Percentiles rank a stretch among this genome's conserved stretches.
These are phyloP conservation scores for Hypomesus transpacificus DNA, from an alignment of 2,113 vertebrate genomes.

Conservation along the genomic window DNA sequence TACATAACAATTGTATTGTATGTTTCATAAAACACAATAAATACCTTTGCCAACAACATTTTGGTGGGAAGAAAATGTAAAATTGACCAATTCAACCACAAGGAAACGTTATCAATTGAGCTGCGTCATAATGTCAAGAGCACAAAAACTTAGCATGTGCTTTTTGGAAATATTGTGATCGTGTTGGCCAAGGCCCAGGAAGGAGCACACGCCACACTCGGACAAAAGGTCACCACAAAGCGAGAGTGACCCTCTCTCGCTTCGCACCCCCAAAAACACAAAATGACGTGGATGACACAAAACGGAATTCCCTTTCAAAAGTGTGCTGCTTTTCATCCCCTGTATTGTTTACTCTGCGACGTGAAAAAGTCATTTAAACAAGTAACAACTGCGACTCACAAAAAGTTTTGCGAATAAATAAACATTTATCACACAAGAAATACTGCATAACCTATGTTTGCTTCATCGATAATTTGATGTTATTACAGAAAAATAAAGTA, in stretches of 20 bases:
- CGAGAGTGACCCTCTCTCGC: constrained; percentile 58
- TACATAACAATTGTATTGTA: too few relatives aligned
- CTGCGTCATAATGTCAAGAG: too few relatives aligned
- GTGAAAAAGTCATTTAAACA: constrained; percentile 46
- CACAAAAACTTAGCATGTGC: background rate
- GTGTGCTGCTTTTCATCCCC: constrained; percentile 56
- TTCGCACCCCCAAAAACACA: constrained; percentile 63
- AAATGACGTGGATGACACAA: constrained; percentile 61
- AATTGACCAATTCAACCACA: too few relatives aligned
- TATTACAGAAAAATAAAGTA: background rate
- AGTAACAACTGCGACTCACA: constrained; percentile 16
- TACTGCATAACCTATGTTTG: too few relatives aligned
- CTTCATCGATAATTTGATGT: too few relatives aligned
- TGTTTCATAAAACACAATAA: too few relatives aligned
- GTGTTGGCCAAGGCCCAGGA: too few relatives aligned
- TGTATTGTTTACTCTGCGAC: constrained; percentile 64
- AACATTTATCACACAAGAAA: constrained; percentile 16
- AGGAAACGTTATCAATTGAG: too few relatives aligned
- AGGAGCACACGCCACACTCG: background rate
- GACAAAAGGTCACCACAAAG: constrained; percentile 56
- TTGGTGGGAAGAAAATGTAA: too few relatives aligned
- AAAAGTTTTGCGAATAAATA: background rate
- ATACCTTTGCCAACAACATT: too few relatives aligned
- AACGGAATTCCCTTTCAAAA: constrained; percentile 61
- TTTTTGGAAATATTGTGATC: background rate